Evolutionary conservation across 2,888 invertebrate species (phyloP), one percentile per base, ranked within the genome.

Genomic region (Pasiphila rectangulata): DNA sequence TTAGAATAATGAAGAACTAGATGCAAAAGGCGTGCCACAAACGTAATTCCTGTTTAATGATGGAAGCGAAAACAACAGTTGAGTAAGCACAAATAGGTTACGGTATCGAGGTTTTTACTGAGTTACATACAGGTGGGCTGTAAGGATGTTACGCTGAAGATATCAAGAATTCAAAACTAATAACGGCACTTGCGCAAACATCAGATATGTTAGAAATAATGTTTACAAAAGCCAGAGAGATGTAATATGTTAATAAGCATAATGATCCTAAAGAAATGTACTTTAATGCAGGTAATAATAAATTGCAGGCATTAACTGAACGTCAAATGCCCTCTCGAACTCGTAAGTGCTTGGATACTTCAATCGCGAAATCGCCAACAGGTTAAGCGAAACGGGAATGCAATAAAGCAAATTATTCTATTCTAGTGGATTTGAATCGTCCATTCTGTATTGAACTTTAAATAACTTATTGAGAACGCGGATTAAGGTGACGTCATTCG

Each of bases 401-500:
- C 49, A 63, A 60, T 66, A 57, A 55, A 53, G 46, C 48, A 56
- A 58, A 59, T 59, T 51, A 63, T 59, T 63, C 59, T 61, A 63
- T 64, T 58, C 58, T 57, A 62, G 41, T 60, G 56, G 41, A 17
- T 61, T 49, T 61, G 45, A 66, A 71, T 68, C 54, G 46, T 41
- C 54, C 58, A 56, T 59, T 69, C 44, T 45, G 64, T 59, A 60
- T 57, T 59, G 63, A 61, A 67, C 56, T 63, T 56, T 57, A 62
- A 62, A 67, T 46, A 49, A 43, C 32, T 41, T 67, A 55, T 63
- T 64, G 62, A 63, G 62, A 65, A 64, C 58, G n/a, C n/a, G 53
- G 54, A 66, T 60, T 45, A 34, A 34, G 41, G 61, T 64, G 61
- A 61, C 62, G 63, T 67, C 64, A 71, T 72, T 70, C 59, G 63